Base-by-base conservation (phyloP, 2,888 invertebrate genomes). In the Eilema griseolum region DNA sequence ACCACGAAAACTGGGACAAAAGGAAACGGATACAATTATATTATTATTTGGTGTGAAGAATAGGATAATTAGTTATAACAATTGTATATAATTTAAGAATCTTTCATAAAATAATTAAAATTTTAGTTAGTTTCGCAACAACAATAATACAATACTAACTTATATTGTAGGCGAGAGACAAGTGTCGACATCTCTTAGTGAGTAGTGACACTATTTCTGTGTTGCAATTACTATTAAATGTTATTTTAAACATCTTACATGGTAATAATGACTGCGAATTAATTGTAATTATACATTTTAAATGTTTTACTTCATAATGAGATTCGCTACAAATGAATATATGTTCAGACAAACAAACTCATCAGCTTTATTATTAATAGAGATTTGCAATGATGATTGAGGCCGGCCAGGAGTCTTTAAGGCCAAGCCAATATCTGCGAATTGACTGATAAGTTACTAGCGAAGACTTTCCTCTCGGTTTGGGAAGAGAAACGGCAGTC, bases 1-100 rank as follows among this genome's bases (percentile, higher is more conserved):
- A 11, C 52, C 20, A 52, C n/a, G 52, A n/a, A 52, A 52, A 52
- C n/a, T 52, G 52, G 52, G 5, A 52, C 52, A 20, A 52, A 52
- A 52, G 52, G 52, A 52, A 52, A 52, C 52, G 52, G 52, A 52
- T 52, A 52, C n/a, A 52, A 52, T 52, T 52, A 52, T 52, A n/a
- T n/a, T 46, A 52, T 52, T 52, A 52, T 52, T n/a, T 8, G 10
- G n/a, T 52, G 52, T 52, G 52, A 52, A 52, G 52, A 52, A 52
- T 52, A 52, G 52, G 52, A 52, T 52, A 52, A 52, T 52, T 52
- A 52, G 52, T n/a, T 10, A 52, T 52, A 52, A 52, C 10, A 52
- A 52, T 46, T 52, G n/a, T 52, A 7, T 52, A 52, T 52, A 52
- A 52, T 52, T n/a, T 20, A 52, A 2, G n/a, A 52, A 52, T 52